Conservation (phyloP, 2,888 invertebrate species). For the Rhamnusium bicolor region DNA sequence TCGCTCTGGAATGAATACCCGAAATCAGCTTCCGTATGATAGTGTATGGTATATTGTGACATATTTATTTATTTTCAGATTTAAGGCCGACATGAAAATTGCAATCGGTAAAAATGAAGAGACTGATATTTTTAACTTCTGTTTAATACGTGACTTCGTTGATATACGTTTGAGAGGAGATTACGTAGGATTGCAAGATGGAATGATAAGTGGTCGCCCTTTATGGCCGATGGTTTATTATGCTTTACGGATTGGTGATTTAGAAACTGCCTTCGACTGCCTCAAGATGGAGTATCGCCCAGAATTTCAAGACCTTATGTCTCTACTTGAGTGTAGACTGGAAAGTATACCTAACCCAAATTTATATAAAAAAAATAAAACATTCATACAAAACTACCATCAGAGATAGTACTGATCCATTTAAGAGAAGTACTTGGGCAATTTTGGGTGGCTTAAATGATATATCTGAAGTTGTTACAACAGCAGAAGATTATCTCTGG, state of each 20-base stretch:
- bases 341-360: slow-evolving; percentile 79
- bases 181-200: slow-evolving; percentile 83
- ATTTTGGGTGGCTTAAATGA: slow-evolving; percentile 92
- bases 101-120: slow-evolving; percentile 83
- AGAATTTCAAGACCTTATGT: slow-evolving; percentile 83
- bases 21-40: too few relatives aligned
- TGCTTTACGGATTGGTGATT: slow-evolving; percentile 91
- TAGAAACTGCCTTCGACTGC: slow-evolving; percentile 86
- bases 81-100: slow-evolving; percentile 87
- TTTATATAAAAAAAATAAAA: slow-evolving; percentile 83
- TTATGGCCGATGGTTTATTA: slow-evolving; percentile 96
- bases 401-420: slow-evolving; percentile 89
- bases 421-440: slow-evolving; percentile 91
- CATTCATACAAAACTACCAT: slow-evolving; percentile 81
- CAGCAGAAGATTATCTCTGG: slow-evolving; percentile 97
- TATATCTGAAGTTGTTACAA: slow-evolving; percentile 90
- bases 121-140: too few relatives aligned
- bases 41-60: background rate
- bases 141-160: slow-evolving; percentile 89
- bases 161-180: slow-evolving; percentile 79
- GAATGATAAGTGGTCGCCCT: slow-evolving; percentile 84
- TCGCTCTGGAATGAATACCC: too few relatives aligned
- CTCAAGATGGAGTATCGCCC: slow-evolving; percentile 81
- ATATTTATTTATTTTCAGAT: slow-evolving; percentile 72
- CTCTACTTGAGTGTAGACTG: slow-evolving; percentile 82